Evolutionary conservation across 2,113 vertebrate species (phyloP).

Genomic region (Columba janthina): DNA sequence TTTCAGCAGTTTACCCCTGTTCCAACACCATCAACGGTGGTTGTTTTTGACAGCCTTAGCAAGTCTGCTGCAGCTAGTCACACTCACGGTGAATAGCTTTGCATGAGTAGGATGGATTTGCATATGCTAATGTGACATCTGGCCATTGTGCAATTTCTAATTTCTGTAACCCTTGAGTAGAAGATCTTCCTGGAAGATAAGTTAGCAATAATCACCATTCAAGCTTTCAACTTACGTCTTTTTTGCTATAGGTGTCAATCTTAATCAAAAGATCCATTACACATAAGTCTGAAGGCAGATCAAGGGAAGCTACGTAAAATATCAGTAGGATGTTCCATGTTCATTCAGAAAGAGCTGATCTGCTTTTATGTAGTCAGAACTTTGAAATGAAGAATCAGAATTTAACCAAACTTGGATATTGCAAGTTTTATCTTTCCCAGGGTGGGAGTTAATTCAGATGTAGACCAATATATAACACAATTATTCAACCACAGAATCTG

Average conservation of each 20-base stretch:
- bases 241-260: constrained; percentile 10
- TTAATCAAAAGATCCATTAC: constrained; percentile 32
- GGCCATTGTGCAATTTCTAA: constrained; percentile 59
- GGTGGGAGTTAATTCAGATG: neutral
- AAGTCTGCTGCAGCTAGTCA: constrained; percentile 52
- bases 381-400: constrained; percentile 24
- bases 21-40: neutral
- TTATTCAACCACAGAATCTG: constrained; percentile 19
- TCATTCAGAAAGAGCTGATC: constrained; percentile 8
- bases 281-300: neutral
- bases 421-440: constrained; percentile 5
- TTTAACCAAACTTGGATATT: constrained; percentile 24
- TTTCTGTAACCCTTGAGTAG: constrained; percentile 57
- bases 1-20: neutral
- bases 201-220: constrained; percentile 12
- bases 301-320: neutral
- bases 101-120: constrained; percentile 53
- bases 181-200: constrained; percentile 23
- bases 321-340: neutral
- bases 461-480: constrained; percentile 16
- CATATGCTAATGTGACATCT: constrained; percentile 71
- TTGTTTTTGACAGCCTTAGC: constrained; percentile 54
- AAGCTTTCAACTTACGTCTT: neutral
- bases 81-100: constrained; percentile 61
- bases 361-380: neutral